Evolutionary conservation across 2,888 invertebrate species (phyloP).

Genomic region (Harpalus rufipes): DNA sequence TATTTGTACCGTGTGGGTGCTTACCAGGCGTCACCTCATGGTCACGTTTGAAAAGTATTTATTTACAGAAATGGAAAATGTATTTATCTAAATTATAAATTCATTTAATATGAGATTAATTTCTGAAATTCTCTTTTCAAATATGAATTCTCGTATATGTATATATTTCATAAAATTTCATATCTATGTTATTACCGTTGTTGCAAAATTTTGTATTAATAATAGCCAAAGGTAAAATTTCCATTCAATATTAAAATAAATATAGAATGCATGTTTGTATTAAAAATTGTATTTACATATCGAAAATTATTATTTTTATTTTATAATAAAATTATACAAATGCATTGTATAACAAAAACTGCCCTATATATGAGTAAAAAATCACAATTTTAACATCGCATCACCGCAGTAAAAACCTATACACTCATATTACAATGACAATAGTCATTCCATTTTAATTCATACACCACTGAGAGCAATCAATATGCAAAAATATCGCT

Average conservation of each 20-base stretch:
- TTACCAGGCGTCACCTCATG: no score
- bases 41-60: no score
- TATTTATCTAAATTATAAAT: no score
- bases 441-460: background rate
- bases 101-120: no score
- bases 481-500: conserved; percentile 16
- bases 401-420: background rate
- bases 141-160: no score
- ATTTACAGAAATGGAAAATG: no score
- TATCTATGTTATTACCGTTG: background rate
- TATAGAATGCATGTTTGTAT: background rate
- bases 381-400: background rate
- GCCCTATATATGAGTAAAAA: no score
- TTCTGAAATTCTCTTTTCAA: no score
- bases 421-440: background rate
- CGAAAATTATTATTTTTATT: background rate
- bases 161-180: background rate
- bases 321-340: background rate
- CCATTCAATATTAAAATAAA: background rate
- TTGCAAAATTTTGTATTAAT: background rate
- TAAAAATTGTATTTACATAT: background rate
- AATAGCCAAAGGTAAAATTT: background rate
- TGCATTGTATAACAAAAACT: background rate
- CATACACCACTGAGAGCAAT: background rate
- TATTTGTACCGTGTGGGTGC: no score